Base-by-base conservation (phyloP, 1,140 invertebrate genomes). In the Thaumetopoea pityocampa region DNA sequence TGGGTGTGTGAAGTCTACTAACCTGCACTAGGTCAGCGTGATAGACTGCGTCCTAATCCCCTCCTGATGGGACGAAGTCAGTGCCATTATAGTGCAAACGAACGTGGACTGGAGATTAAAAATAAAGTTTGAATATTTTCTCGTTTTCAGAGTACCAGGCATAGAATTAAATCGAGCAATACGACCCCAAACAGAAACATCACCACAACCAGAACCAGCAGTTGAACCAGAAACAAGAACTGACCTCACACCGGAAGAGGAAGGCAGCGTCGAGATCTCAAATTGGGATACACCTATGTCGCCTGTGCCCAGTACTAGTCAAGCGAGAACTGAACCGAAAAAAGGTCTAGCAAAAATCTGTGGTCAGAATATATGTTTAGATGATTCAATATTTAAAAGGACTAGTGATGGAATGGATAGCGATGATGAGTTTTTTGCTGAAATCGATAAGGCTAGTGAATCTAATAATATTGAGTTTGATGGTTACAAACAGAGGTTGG, bases 361-460 rank as follows among this genome's bases (percentile, higher is more conserved):
- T 17, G 78, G 78, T 0, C 78, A 83, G 33, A 83, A 80, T 33
- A 76, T 83, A 32, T 83, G 76, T 27, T 40, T 83, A 2, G 78
- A 83, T 10, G 72, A 80, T 29, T 80, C 76, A 0, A 61, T 83
- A 12, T 54, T 83, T 9, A 78, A 70, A 36, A 51, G 78, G 2
- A 56, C 38, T 0, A 18, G 8, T 6, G 41, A 16, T 7, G 43
- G 32, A 0, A 65, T 52, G 0, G 67, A 73, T 0, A 71, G 63
- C 23, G 70, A 78, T 36, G 71, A 72, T 4, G 72, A 79, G 4
- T 78, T 77, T 19, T 71, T 71, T 5, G 37, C 34, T 10, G 72
- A 77, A 23, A 65, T 77, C 0, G 76, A 80, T 19, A 41, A 42
- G 2, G 45, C 61, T 1, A 35, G 50, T 29, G 63, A 62, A n/a